Percentiles rank a stretch among this genome's conserved stretches.
These are phyloP conservation scores for Incurvaria masculella DNA, from an alignment of 2,888 invertebrate genomes.

Conservation along the genomic window DNA sequence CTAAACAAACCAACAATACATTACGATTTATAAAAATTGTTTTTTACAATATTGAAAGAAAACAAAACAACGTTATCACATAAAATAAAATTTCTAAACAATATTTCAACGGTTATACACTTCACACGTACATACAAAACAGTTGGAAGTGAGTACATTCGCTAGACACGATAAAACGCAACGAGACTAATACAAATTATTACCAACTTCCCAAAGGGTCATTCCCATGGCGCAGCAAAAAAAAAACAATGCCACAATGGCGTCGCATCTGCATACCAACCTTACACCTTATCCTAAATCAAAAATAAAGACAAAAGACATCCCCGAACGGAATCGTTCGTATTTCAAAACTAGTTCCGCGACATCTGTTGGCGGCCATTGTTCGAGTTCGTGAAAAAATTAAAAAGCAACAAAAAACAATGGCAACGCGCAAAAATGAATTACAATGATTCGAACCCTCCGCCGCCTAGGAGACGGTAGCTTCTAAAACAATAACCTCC, in stretches of 20 bases:
- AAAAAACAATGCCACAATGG: conserved; percentile 45
- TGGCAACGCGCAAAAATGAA: conserved; percentile 23
- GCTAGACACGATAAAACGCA: too few relatives aligned
- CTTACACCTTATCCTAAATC: conserved; percentile 41
- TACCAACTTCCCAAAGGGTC: conserved; percentile 38
- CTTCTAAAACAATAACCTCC: conserved; percentile 56
- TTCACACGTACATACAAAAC: too few relatives aligned
- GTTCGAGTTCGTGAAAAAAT: background rate
- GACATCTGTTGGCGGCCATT: background rate
- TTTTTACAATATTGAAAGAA: too few relatives aligned
- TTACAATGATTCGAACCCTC: conserved; percentile 28
- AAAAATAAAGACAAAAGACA: conserved; percentile 39
- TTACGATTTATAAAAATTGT: too few relatives aligned
- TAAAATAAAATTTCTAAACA: too few relatives aligned
- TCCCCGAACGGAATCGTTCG: background rate
- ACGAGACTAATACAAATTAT: conserved; percentile 29
- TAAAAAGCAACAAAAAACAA: conserved; percentile 26
- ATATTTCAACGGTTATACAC: too few relatives aligned
- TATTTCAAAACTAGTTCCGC: background rate
- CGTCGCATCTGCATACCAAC: conserved; percentile 26
- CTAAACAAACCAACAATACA: too few relatives aligned
- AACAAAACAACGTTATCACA: too few relatives aligned
- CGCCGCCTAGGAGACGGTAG: conserved; percentile 23
- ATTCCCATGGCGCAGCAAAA: conserved; percentile 41
- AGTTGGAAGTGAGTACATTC: too few relatives aligned